Conservation (phyloP, 2,797 vertebrate genomes). For the Spinus olivaceus region DNA sequence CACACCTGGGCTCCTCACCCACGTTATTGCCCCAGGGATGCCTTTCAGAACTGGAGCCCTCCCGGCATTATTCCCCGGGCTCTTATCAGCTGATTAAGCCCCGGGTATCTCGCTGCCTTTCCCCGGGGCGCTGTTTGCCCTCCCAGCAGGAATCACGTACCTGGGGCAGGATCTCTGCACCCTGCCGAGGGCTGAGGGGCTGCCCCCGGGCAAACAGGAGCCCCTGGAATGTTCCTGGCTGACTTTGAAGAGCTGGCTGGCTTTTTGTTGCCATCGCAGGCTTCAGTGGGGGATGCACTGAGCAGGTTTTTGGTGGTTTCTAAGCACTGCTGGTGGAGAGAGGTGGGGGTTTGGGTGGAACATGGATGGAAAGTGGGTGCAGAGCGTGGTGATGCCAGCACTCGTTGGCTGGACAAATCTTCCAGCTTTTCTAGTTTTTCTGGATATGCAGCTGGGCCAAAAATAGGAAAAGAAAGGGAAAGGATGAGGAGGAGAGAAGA, state of each 20-base stretch:
- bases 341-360: background rate
- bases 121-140: slow-evolving; percentile 16
- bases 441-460: background rate
- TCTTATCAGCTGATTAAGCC: slow-evolving; percentile 17
- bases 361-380: background rate
- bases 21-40: background rate
- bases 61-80: background rate
- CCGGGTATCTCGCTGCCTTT: background rate
- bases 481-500: background rate
- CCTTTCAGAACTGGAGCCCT: background rate
- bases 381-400: accelerated
- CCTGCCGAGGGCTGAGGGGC: background rate
- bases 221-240: accelerated
- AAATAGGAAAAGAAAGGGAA: background rate
- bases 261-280: background rate
- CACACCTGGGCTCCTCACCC: background rate
- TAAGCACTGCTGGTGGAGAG: background rate
- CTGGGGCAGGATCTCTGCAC: accelerated
- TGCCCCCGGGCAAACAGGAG: accelerated
- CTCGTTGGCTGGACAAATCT: accelerated
- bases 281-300: accelerated
- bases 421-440: background rate
- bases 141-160: background rate
- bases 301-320: background rate
- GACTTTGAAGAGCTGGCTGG: background rate